Evolutionary conservation across 2,888 invertebrate genomes (phyloP).

Genomic region (Apodemia mormo): DNA sequence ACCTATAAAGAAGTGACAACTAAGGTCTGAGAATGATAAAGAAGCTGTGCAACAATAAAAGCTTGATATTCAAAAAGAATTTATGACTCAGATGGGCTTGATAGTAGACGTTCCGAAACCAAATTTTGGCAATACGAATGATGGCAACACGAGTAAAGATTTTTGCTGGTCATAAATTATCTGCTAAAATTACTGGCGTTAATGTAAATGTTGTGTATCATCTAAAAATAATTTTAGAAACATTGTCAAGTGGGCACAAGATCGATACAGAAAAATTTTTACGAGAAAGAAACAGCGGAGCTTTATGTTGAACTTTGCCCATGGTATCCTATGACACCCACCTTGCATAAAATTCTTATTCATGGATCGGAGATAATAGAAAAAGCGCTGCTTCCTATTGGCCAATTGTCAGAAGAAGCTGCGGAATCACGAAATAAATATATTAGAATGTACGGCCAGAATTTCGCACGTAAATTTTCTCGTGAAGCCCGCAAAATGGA

Average conservation of each 20-base stretch:
- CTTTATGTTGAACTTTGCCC: constrained; percentile 7
- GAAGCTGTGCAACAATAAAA: too few relatives aligned
- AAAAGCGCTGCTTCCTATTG: not conserved
- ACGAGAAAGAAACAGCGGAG: constrained; percentile 22
- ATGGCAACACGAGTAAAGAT: constrained; percentile 28
- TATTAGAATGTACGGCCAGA: not conserved
- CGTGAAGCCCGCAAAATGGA: not conserved
- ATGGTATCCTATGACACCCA: constrained; percentile 20
- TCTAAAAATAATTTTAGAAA: too few relatives aligned
- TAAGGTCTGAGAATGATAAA: not conserved
- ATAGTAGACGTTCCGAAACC: constrained; percentile 25
- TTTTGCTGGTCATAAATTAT: too few relatives aligned
- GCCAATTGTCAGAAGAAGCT: not conserved
- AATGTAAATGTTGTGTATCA: too few relatives aligned
- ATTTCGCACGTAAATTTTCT: not conserved
- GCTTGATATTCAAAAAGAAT: too few relatives aligned
- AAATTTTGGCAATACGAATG: constrained; percentile 34
- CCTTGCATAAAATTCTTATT: constrained; percentile 16
- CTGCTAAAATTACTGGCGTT: too few relatives aligned
- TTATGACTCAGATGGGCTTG: too few relatives aligned
- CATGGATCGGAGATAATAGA: constrained; percentile 7
- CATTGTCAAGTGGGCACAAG: constrained; percentile 16
- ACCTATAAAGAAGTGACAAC: constrained; percentile 9
- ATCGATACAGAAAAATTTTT: constrained; percentile 17
- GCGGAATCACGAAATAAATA: not conserved